Evolutionary conservation across 2,888 invertebrate species (phyloP).

Genomic region (Watsonalla binaria): DNA sequence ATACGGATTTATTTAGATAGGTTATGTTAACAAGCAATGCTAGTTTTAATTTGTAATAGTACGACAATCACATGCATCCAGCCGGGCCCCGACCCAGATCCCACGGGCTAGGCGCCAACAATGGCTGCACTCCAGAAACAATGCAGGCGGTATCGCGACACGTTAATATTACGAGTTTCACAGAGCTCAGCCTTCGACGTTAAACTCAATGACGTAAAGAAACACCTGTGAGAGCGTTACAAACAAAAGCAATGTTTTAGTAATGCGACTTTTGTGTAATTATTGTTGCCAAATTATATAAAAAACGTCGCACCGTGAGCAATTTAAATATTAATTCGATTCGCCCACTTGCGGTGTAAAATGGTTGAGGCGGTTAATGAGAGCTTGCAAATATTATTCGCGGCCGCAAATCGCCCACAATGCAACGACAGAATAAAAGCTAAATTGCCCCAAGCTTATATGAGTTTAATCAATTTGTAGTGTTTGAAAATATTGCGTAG

Average conservation of each 20-base stretch:
- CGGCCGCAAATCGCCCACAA: conserved; percentile 22
- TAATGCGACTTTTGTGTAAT: conserved; percentile 23
- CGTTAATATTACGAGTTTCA: conserved; percentile 67
- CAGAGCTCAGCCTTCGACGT: conserved; percentile 69
- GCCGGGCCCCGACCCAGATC: conserved; percentile 70
- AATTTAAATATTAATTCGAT: conserved; percentile 17
- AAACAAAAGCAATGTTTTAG: conserved; percentile 54
- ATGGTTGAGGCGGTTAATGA: not conserved
- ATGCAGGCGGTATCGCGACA: conserved; percentile 62
- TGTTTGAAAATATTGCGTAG: conserved; percentile 20
- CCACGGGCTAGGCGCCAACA: conserved; percentile 60
- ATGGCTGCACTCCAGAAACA: conserved; percentile 59
- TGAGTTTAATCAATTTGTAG: not conserved
- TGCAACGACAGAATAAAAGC: conserved; percentile 6
- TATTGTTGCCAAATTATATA: conserved; percentile 34
- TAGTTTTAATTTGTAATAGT: conserved; percentile 8
- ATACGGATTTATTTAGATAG: conserved; percentile 12
- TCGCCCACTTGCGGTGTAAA: conserved; percentile 21
- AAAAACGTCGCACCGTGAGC: conserved; percentile 26
- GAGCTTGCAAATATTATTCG: conserved; percentile 12
- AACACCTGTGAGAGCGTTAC: conserved; percentile 72
- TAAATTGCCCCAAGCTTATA: not conserved
- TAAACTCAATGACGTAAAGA: conserved; percentile 68
- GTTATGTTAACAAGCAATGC: conserved; percentile 16
- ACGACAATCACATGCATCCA: conserved; percentile 35